These are phyloP conservation scores for Thumatha senex DNA, from an alignment of 2,888 invertebrate species.

Conservation along the genomic window DNA sequence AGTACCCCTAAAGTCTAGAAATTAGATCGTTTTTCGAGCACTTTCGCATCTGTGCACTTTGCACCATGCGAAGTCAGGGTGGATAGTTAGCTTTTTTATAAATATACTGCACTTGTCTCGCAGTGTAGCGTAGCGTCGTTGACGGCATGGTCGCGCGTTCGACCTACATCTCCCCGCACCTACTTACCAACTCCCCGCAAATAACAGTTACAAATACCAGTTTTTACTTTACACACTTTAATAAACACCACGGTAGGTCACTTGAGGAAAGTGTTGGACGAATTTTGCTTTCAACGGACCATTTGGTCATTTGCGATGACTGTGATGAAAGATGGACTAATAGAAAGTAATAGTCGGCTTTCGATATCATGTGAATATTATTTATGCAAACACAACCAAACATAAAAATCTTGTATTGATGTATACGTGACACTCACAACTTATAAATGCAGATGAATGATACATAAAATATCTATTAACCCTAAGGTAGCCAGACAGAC, in stretches of 20 bases:
- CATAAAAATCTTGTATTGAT: not conserved
- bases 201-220: constrained; percentile 76
- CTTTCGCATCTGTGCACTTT: too few relatives aligned
- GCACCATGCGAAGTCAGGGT: too few relatives aligned
- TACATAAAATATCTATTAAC: too few relatives aligned
- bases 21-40: too few relatives aligned
- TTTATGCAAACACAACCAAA: constrained; percentile 18
- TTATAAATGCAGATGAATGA: too few relatives aligned
- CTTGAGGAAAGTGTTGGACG: constrained; percentile 76
- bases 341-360: constrained; percentile 74
- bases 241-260: constrained; percentile 63
- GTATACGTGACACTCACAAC: not conserved
- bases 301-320: constrained; percentile 55
- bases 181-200: constrained; percentile 39
- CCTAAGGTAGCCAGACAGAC: not conserved
- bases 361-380: constrained; percentile 36
- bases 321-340: constrained; percentile 26
- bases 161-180: constrained; percentile 61
- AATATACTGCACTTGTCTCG: too few relatives aligned
- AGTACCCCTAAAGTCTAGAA: too few relatives aligned
- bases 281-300: constrained; percentile 78
- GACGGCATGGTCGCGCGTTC: constrained; percentile 45
- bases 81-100: too few relatives aligned
- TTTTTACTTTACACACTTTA: constrained; percentile 65
- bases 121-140: constrained; percentile 6